These are phyloP conservation scores for Lytechinus pictus DNA, from an alignment of 35 echinoderm and acorn worm species.

Conservation along the genomic window DNA sequence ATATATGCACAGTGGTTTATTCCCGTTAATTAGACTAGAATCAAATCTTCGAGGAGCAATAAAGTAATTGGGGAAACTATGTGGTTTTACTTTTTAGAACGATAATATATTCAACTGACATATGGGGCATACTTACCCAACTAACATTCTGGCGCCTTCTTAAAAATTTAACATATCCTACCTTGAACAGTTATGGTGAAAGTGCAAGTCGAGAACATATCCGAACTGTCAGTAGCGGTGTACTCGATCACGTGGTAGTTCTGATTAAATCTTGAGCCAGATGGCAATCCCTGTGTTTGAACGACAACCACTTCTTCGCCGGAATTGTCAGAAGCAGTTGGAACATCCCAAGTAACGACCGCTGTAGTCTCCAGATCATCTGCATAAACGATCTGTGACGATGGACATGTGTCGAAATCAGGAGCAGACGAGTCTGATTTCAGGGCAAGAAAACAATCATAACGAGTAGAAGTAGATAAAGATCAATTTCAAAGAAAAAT, in stretches of 20 bases:
- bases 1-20: too few relatives aligned
- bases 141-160: too few relatives aligned
- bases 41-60: too few relatives aligned
- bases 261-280: constrained; percentile 33
- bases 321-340: constrained; percentile 51
- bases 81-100: too few relatives aligned
- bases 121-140: too few relatives aligned
- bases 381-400: constrained; percentile 8
- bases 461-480: not conserved
- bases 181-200: constrained; percentile 50
- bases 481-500: not conserved
- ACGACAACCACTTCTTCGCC: not conserved
- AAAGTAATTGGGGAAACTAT: too few relatives aligned
- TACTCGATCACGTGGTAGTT: constrained; percentile 31
- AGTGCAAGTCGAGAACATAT: not conserved
- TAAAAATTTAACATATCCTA: not conserved
- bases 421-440: not conserved
- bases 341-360: not conserved
- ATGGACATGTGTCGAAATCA: not conserved
- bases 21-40: too few relatives aligned
- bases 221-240: not conserved
- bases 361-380: constrained; percentile 32
- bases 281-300: not conserved
- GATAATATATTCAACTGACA: too few relatives aligned
- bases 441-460: too few relatives aligned